Evolutionary conservation across 2,888 invertebrate species (phyloP).

Genomic region (Thalpophila matura): DNA sequence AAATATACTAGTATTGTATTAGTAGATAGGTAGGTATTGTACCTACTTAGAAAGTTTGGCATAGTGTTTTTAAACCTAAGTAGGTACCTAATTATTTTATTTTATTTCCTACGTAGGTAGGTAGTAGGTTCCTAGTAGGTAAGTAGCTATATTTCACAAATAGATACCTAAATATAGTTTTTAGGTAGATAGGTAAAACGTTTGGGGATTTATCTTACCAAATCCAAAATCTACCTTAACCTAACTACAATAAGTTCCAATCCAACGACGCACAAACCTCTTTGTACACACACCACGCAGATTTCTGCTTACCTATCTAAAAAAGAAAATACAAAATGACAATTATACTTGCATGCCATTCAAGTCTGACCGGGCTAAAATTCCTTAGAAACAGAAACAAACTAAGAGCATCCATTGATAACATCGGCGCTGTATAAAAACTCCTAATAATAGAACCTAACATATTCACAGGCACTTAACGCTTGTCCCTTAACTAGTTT

Average conservation of each 20-base stretch:
- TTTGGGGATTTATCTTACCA: too few relatives aligned
- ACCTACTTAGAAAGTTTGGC: not conserved
- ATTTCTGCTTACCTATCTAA: not conserved
- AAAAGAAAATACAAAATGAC: not conserved
- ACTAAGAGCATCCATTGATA: constrained; percentile 34
- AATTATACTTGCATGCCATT: not conserved
- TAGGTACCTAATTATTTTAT: too few relatives aligned
- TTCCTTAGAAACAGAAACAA: constrained; percentile 15
- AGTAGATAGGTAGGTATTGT: not conserved
- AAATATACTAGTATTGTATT: too few relatives aligned
- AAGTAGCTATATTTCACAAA: too few relatives aligned
- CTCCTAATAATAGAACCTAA: constrained; percentile 27
- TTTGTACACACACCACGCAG: not conserved
- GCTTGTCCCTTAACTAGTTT: constrained; percentile 41
- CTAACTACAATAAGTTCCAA: not conserved
- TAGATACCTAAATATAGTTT: too few relatives aligned
- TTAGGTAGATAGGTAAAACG: too few relatives aligned
- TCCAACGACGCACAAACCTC: not conserved
- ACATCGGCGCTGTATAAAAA: constrained; percentile 34
- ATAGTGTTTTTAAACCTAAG: not conserved
- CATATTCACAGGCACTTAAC: constrained; percentile 37
- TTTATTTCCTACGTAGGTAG: too few relatives aligned
- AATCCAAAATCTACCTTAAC: too few relatives aligned
- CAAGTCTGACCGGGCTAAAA: constrained; percentile 17
- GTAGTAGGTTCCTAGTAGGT: too few relatives aligned